Conservation (phyloP, 1,140 invertebrate species). For the Manduca sexta region DNA sequence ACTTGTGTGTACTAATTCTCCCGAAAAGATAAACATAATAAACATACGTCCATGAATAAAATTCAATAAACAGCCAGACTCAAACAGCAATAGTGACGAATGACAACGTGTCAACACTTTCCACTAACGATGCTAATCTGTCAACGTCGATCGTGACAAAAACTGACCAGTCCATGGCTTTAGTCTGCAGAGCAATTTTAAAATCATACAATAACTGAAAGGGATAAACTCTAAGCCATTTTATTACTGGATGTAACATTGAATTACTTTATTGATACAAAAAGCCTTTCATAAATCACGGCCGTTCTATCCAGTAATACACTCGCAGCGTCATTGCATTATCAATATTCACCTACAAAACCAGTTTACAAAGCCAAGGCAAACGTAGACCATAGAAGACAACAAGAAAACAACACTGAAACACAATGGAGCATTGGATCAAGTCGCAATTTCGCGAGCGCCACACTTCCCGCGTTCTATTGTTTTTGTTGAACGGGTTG, state of each 20-base stretch:
- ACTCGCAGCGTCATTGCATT: no score
- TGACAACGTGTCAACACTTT: conserved; percentile 19
- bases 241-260: no score
- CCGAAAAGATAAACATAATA: no score
- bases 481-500: conserved; percentile 20
- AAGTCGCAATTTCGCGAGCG: conserved; percentile 12
- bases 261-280: no score
- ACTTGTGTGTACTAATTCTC: no score
- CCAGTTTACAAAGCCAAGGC: no score
- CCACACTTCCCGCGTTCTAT: conserved; percentile 14
- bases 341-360: no score
- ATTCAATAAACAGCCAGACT: neutral
- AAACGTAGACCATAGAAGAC: neutral
- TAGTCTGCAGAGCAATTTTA: neutral
- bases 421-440: neutral
- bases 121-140: conserved; percentile 34
- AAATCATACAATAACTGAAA: neutral
- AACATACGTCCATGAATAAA: no score
- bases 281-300: no score
- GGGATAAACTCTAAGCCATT: no score
- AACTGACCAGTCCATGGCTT: conserved; percentile 6
- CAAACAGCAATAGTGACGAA: conserved; percentile 2
- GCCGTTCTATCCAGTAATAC: no score
- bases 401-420: neutral
- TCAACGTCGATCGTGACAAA: conserved; percentile 32